Base-by-base conservation (phyloP, 2,797 vertebrate genomes). In the Poeciliopsis presidionis region DNA sequence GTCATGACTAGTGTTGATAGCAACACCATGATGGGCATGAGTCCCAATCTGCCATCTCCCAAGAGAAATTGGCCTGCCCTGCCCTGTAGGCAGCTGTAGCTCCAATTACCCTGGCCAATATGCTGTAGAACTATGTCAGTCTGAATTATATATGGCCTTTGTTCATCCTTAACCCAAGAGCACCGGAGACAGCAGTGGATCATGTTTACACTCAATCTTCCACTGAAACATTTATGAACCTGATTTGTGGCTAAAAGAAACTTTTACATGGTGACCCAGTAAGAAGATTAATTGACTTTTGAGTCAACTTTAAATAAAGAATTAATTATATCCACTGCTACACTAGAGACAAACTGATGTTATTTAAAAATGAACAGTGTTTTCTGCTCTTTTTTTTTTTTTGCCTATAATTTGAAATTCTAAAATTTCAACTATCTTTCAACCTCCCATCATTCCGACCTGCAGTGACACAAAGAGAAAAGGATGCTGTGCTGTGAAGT, bases 131-230 rank as follows among this genome's bases (percentile, higher is more conserved):
- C 87, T 87, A 91, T 95, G 91, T 92, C 89, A 82, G 80, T 88
- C 81, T 95, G 86, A 95, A 96, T 96, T 95, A 96, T 95, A 86
- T 81, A 96, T 95, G 91, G 83, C 84, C 84, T 94, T 95, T 96
- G 96, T 95, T 93, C 89, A 90, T 92, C 90, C 92, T 95, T 94
- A 95, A 95, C 95, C 94, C 92, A 94, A 88, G 93, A 93, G 94
- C 94, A 92, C 82, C 87, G 87, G 91, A 91, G 92, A 95, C 92
- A 94, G 93, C 88, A 61, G 82, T 92, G 94, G 95, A 96, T 96
- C 94, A 90, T 95, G 93, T 95, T 95, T 93, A 95, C 93, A 94
- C 90, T 94, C 90, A 88, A 94, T 86, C 89, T 77, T 78, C 82
- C 73, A 55, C 49, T 95, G 76, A 94, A 96, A 94, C 85, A 93